Base-by-base conservation (phyloP, 2,113 vertebrate genomes). In the Clarias macrocephalus region DNA sequence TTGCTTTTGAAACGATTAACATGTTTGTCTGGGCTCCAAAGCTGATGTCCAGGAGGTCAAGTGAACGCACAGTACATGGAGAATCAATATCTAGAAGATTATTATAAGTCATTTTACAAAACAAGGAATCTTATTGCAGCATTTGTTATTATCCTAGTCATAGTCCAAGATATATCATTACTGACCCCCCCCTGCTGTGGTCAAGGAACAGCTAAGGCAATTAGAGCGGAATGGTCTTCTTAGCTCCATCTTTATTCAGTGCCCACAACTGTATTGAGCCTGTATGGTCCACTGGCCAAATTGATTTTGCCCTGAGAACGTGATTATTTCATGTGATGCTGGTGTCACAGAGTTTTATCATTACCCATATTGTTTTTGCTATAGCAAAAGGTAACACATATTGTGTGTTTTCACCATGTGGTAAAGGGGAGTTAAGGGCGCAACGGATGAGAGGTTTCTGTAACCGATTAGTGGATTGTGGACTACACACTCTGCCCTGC, bases 271-370 rank as follows among this genome's bases (percentile, higher is more conserved):
- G 89, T 62, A 90, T 90, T 90, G 85, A 83, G 37, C 42, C 81
- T 54, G 42, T 37, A 84, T 88, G 82, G 88, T 92, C 76, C 25
- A 79, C 56, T 65, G 75, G 88, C 84, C 80, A 62, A 68, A 91
- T 90, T 91, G 88, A 37, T 88, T 92, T 89, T 87, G 68, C 84
- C 76, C 56, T 89, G 86, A 70, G 60, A 70, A 85, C 79, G 84
- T 11, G 30, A 81, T 80, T 80, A 87, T 86, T 91, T 92, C 85
- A 89, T 88, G 86, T 89, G 85, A 91, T 88, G 90, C 91, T 88
- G 82, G 52, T 52, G 52, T 63, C 1, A 86, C 83, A 85, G 56
- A 12, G 72, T 70, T 88, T 86, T 88, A 87, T 85, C 86, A 63
- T 89, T 77, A 28, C 70, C 80, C 73, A 80, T 88, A 90, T 90